Evolutionary conservation across 2,797 vertebrate genomes (phyloP), one percentile per base, ranked within the genome.

Genomic region (Emydoidea blandingii): DNA sequence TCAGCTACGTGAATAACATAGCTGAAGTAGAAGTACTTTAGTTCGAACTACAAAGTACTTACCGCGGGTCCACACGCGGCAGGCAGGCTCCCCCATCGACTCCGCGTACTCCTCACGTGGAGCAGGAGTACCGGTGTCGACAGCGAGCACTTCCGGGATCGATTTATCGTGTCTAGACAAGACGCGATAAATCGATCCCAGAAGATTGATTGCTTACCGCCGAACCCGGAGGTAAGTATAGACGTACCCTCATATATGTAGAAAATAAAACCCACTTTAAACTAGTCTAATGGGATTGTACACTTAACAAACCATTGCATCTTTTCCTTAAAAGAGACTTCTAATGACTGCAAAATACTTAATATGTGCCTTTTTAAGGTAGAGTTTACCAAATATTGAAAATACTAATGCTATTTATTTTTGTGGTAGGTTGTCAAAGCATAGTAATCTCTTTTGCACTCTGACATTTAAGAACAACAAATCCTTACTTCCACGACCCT

Each of bases 361-460:
- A 27, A 6, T 56, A 44, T 15, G 53, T 81, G 21, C 37, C 68
- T 74, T 44, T 1, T 57, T 19, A 62, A 4, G 15, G 2, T 76
- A 83, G 89, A 6, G 34, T 76, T 88, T 85, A 1, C 1, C 62
- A 83, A 91, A 57, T 2, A 87, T 3, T 21, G n/a, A 85, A 52
- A 53, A 50, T 4, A 2, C 1, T n/a, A 12, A 41, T 4, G 23
- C 52, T 15, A 53, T 27, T 0, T 0, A 44, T n/a, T 72, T 83
- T 80, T 23, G 3, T 47, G 0, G 2, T 31, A 25, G 52, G 27
- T 1, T 91, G 3, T 91, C 47, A 65, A 92, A 87, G 62, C 0
- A 37, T 47, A 65, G 34, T 25, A 82, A 2, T 62, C 68, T 2
- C 1, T 81, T 53, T 19, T 82, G 1, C 57, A 79, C 80, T 79